Percentiles rank a stretch among this genome's conserved stretches.
These are phyloP conservation scores for Malurus alboscapulatus DNA, from an alignment of 2,113 vertebrate genomes.

Conservation along the genomic window DNA sequence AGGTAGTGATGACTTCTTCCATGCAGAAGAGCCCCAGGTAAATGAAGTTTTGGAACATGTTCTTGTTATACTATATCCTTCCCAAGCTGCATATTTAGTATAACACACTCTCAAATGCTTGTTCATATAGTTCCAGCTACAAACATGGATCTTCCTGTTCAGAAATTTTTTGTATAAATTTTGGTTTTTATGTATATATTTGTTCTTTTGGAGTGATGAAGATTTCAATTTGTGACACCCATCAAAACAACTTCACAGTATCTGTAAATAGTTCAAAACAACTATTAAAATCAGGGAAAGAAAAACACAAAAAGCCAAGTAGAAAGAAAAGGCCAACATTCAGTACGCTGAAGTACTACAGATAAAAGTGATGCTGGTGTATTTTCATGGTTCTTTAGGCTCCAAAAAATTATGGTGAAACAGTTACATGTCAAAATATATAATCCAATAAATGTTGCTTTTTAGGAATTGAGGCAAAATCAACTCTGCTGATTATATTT, in stretches of 20 bases:
- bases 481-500: not conserved
- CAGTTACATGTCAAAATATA: not conserved
- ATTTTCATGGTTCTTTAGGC: not conserved
- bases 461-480: not conserved
- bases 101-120: not conserved
- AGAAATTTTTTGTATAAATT: not conserved
- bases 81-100: not conserved
- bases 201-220: not conserved
- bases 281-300: not conserved
- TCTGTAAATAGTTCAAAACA: not conserved
- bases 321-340: not conserved
- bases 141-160: not conserved
- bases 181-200: not conserved
- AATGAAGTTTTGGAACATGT: not conserved
- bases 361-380: not conserved
- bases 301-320: not conserved
- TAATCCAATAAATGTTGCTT: not conserved
- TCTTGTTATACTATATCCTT: not conserved
- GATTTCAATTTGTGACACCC: not conserved
- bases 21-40: not conserved
- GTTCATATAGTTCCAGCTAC: not conserved
- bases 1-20: not conserved
- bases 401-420: not conserved
- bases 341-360: not conserved
- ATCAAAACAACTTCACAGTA: not conserved